Evolutionary conservation across 2,797 vertebrate genomes (phyloP).

Genomic region (Syncerus caffer): DNA sequence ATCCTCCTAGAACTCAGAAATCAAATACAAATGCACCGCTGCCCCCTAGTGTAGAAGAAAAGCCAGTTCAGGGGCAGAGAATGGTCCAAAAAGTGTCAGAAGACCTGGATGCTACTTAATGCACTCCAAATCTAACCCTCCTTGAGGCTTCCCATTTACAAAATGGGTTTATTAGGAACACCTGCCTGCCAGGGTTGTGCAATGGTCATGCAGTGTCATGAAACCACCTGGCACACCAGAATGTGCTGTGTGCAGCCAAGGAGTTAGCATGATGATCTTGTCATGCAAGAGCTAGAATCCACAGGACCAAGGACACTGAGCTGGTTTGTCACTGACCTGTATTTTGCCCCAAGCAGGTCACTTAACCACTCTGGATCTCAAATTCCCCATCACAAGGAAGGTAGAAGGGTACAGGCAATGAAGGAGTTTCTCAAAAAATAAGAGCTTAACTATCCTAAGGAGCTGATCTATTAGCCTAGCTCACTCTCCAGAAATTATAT

Average conservation of each 20-base stretch:
- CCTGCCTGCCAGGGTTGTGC: neutral
- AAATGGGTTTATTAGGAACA: neutral
- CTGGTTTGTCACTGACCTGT: neutral
- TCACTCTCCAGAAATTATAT: neutral
- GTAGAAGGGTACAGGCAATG: neutral
- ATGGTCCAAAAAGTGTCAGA: neutral
- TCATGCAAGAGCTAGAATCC: neutral
- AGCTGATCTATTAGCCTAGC: neutral
- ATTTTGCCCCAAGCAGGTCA: neutral
- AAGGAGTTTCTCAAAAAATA: neutral
- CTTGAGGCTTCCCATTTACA: neutral
- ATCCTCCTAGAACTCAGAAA: neutral
- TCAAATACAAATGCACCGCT: constrained; percentile 30
- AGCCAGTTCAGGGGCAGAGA: neutral
- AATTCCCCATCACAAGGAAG: neutral
- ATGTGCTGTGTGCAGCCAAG: neutral
- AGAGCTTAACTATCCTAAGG: neutral
- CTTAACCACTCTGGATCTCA: neutral
- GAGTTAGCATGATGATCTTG: neutral
- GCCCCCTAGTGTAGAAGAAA: constrained; percentile 54
- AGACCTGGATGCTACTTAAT: neutral
- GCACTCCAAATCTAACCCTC: neutral
- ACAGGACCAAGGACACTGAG: neutral
- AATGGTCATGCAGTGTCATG: neutral
- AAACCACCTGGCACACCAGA: neutral